Percentiles rank a stretch among this genome's conserved stretches.
Conservation (phyloP, 2,113 vertebrate genomes). For the Oreotragus oreotragus region DNA sequence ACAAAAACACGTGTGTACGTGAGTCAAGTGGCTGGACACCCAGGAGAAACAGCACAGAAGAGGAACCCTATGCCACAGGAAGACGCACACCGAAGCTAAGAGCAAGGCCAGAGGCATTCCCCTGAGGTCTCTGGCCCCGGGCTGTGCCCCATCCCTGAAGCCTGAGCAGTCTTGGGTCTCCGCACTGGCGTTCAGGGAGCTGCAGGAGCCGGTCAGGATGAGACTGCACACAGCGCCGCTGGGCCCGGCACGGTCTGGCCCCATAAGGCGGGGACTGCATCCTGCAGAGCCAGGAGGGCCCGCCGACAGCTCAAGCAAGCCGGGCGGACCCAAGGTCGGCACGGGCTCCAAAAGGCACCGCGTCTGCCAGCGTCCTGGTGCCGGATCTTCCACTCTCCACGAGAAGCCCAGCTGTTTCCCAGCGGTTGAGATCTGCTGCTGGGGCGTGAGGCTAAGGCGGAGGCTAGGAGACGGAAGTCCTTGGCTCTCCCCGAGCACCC, state of each 20-base stretch:
- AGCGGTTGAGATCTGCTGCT: not conserved
- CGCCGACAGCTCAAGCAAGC: not conserved
- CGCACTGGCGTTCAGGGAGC: not conserved
- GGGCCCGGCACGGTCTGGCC: not conserved
- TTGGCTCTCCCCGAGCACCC: not conserved
- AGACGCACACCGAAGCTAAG: not conserved
- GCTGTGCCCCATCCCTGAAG: not conserved
- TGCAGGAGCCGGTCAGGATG: not conserved
- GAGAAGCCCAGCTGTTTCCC: not conserved
- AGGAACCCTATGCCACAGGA: not conserved
- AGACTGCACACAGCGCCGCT: rapidly evolving
- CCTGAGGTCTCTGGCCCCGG: not conserved
- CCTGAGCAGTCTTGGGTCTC: not conserved
- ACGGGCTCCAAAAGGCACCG: not conserved
- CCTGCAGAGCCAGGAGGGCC: not conserved
- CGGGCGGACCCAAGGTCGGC: not conserved
- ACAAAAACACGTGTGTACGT: not conserved
- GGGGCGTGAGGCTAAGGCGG: not conserved
- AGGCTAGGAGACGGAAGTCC: not conserved
- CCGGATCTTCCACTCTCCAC: rapidly evolving
- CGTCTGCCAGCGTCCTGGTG: not conserved
- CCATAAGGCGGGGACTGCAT: rapidly evolving
- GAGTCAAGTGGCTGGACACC: not conserved
- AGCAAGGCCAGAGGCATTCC: not conserved
- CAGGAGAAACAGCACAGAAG: not conserved